Base-by-base conservation (phyloP, 1,140 invertebrate genomes). In the Medauroidea extradentata region DNA sequence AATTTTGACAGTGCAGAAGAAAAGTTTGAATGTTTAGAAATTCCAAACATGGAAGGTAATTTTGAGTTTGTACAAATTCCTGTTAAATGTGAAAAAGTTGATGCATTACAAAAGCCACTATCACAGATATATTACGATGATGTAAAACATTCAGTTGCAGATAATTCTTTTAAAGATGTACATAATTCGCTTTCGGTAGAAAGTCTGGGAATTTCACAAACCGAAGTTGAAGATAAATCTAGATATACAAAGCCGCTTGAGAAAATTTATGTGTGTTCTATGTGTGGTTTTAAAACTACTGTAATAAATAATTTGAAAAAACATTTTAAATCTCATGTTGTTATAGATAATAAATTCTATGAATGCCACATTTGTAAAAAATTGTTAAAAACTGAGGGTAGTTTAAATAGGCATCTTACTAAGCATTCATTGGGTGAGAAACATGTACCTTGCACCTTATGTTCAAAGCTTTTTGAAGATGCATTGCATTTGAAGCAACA, bases 321-420 rank as follows among this genome's bases (percentile, higher is more conserved):
- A 46, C 58, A 60, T 39, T 39, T 53, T 14, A 60, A 60, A 43
- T 24, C 38, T 14, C 58, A 60, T 34, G 19, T 60, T 25, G 58
- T 52, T 2, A 16, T 60, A 1, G 50, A 53, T 19, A 60, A 38
- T 18, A 60, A 60, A 43, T 49, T 42, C 3, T 54, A 53, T 53
- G 42, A 53, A 43, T 60, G 58, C 19, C 50, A 60, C 11, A 60
- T 60, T 34, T 60, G 58, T 21, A 44, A 53, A 24, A 43, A 53
- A 29, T 51, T 60, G 13, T 53, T 60, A 18, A 53, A 51, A 19
- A 60, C 58, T 2, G 25, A 23, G 11, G 54, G 58, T 38, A 54
- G 48, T 29, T 29, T 60, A 11, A 54, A 60, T 13, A 43, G 52
- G 16, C 58, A 60, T 29, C 21, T 60, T 23, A 44, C 8, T 3